Percentiles rank a stretch among this genome's conserved stretches.
Evolutionary conservation across 1,140 invertebrate species (phyloP).

Genomic region (Lysiphlebus fabarum): DNA sequence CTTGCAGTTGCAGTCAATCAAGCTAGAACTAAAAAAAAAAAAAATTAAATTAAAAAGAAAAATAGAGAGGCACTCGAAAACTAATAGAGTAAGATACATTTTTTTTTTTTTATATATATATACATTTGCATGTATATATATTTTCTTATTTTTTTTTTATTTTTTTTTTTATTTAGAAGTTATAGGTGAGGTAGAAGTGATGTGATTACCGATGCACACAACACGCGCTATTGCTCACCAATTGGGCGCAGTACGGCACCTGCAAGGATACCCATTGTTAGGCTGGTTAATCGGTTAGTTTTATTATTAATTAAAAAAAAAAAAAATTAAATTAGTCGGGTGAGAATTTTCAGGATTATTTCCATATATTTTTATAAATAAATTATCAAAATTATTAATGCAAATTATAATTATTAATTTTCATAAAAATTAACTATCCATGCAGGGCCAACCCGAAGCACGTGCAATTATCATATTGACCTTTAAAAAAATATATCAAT

Average conservation of each 20-base stretch:
- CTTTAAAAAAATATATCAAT: slow-evolving; percentile 25
- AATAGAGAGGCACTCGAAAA: too few relatives aligned
- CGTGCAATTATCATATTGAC: slow-evolving; percentile 37
- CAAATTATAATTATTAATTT: slow-evolving; percentile 11
- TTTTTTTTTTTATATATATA: too few relatives aligned
- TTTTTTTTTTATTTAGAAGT: slow-evolving; percentile 30
- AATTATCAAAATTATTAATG: background rate
- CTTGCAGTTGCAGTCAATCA: too few relatives aligned
- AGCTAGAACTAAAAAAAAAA: too few relatives aligned
- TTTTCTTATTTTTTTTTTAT: too few relatives aligned
- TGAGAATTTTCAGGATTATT: slow-evolving; percentile 23
- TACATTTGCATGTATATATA: too few relatives aligned
- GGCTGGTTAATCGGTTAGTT: slow-evolving; percentile 48
- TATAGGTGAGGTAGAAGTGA: slow-evolving; percentile 58
- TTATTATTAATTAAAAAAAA: slow-evolving; percentile 18
- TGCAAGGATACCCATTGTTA: slow-evolving; percentile 69
- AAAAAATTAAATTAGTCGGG: slow-evolving; percentile 4
- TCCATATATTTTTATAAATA: slow-evolving; percentile 7
- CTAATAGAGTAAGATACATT: too few relatives aligned
- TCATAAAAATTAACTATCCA: slow-evolving; percentile 40
- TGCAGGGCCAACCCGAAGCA: slow-evolving; percentile 52
- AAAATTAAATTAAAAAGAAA: too few relatives aligned
- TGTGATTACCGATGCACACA: slow-evolving; percentile 85
- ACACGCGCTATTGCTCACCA: slow-evolving; percentile 88
- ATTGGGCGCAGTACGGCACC: slow-evolving; percentile 81